Evolutionary conservation across 2,113 vertebrate genomes (phyloP).

Genomic region (Sus scrofa): DNA sequence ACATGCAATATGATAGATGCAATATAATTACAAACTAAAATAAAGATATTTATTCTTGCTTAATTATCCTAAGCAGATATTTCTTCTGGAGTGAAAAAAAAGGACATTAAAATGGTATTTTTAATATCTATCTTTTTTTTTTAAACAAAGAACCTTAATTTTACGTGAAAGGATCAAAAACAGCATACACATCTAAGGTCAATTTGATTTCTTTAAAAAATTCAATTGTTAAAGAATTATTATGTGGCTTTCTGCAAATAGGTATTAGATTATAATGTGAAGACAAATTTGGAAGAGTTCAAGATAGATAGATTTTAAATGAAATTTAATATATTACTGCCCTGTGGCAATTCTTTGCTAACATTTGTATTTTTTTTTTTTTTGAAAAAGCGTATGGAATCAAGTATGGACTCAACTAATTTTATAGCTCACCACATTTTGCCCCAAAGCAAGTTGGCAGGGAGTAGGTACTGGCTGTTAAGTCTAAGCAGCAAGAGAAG

Average conservation of each 20-base stretch:
- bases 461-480: not conserved
- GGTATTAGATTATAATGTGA: not conserved
- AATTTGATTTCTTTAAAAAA: constrained; percentile 23
- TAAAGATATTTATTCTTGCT: constrained; percentile 31
- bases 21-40: not conserved
- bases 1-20: not conserved
- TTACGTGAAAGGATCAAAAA: constrained; percentile 8
- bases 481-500: not conserved
- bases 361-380: not conserved
- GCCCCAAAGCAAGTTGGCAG: not conserved
- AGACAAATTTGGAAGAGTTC: constrained; percentile 37
- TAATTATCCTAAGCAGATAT: constrained; percentile 33
- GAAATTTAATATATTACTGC: not conserved
- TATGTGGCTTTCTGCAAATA: not conserved
- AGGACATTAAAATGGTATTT: not conserved
- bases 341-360: constrained; percentile 6
- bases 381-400: constrained; percentile 1
- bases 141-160: not conserved
- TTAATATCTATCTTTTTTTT: not conserved
- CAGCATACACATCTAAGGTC: not conserved
- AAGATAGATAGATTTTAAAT: constrained; percentile 1
- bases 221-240: constrained; percentile 9
- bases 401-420: not conserved
- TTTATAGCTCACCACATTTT: constrained; percentile 21
- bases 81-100: constrained; percentile 36